Conservation (phyloP, 2,113 vertebrate genomes). For the Microcebus murinus region DNA sequence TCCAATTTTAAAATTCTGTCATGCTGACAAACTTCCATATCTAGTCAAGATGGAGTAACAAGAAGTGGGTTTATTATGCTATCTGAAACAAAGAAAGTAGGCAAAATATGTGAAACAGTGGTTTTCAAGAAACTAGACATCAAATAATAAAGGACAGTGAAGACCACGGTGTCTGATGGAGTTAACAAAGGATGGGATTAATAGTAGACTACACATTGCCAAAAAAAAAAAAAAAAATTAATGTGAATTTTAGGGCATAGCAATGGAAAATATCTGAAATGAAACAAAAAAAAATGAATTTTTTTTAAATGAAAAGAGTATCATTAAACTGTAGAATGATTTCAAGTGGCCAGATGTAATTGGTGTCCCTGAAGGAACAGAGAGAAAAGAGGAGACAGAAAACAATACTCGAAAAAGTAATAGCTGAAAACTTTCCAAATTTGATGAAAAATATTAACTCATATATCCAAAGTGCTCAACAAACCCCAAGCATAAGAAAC, state of each 20-base stretch:
- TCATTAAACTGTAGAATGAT: background rate
- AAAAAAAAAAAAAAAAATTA: background rate
- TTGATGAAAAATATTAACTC: background rate
- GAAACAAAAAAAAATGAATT: background rate
- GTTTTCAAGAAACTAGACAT: background rate
- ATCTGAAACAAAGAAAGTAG: background rate
- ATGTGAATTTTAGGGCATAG: background rate
- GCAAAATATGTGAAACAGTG: background rate
- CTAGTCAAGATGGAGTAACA: background rate
- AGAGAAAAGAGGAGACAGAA: background rate
- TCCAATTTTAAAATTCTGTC: conserved; percentile 4
- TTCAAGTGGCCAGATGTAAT: background rate
- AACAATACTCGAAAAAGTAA: background rate
- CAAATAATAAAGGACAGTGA: background rate
- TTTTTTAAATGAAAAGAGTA: background rate
- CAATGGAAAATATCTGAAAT: background rate
- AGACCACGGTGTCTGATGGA: background rate
- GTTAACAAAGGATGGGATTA: background rate
- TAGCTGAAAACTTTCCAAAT: background rate
- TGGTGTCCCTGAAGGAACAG: background rate
- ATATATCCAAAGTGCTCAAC: background rate
- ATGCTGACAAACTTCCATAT: background rate
- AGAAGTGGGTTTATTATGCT: background rate
- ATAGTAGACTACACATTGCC: background rate
- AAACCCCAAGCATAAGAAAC: background rate